phyloP scores from a whole-genome alignment of 2,888 invertebrate genomes.

The Acanthosepion lycidas region DNA sequence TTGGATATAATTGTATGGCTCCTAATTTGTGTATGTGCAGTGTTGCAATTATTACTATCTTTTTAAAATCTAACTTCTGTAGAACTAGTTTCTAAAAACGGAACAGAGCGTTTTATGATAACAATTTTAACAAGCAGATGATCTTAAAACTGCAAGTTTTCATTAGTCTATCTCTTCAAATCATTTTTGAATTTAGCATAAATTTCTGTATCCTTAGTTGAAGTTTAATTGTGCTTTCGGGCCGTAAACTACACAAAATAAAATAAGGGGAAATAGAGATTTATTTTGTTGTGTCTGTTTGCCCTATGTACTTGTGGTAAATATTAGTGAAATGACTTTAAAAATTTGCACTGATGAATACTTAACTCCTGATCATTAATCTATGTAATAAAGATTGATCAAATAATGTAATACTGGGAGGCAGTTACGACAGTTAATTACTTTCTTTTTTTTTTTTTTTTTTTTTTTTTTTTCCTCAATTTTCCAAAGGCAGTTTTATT shows the following conservation, averaged over 20 bases:
- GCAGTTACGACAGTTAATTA: background rate
- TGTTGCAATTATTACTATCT: too few relatives aligned
- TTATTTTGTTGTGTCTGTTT: background rate
- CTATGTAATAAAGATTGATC: background rate
- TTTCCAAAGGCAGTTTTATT: too few relatives aligned
- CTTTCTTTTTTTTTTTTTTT: background rate
- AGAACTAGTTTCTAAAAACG: too few relatives aligned
- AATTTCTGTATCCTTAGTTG: too few relatives aligned
- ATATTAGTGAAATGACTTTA: background rate
- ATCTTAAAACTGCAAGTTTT: too few relatives aligned
- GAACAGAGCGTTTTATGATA: too few relatives aligned
- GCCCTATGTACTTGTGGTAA: background rate
- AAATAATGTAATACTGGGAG: background rate
- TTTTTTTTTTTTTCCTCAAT: background rate
- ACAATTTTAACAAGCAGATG: too few relatives aligned
- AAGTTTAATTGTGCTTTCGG: background rate
- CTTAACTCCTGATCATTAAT: background rate
- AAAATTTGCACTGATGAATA: background rate
- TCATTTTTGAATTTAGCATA: too few relatives aligned
- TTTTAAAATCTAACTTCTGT: too few relatives aligned
- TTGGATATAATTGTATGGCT: too few relatives aligned
- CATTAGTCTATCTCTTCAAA: too few relatives aligned
- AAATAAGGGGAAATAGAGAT: background rate
- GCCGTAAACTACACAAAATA: background rate
- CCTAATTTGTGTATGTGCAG: too few relatives aligned